A percentile compares a stretch with the other conserved stretches of the same genome.
Conservation (phyloP, 2,888 invertebrate genomes). For the Standfussiana lucernea region DNA sequence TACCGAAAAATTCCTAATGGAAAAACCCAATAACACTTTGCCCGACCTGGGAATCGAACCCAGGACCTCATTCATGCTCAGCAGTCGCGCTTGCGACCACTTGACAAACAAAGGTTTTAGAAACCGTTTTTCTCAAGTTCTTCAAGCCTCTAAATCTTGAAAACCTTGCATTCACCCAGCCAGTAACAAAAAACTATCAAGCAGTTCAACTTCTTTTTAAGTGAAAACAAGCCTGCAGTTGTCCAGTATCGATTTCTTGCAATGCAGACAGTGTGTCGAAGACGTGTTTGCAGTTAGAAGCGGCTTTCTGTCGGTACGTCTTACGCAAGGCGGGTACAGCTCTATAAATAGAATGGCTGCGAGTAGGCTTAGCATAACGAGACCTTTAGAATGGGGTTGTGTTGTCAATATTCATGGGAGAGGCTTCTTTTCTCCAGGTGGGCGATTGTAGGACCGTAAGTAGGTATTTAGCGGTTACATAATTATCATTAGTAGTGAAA, state of each 20-base stretch:
- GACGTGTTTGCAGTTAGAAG: slow-evolving; percentile 63
- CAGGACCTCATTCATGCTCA: too few species aligned
- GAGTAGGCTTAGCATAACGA: slow-evolving; percentile 42
- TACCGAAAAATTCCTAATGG: too few species aligned
- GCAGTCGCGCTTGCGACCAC: too few species aligned
- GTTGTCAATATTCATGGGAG: slow-evolving; percentile 46
- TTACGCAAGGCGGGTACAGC: slow-evolving; percentile 59
- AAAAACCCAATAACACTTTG: too few species aligned
- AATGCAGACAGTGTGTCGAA: slow-evolving; percentile 61
- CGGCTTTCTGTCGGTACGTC: slow-evolving; percentile 60
- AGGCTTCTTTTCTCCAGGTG: slow-evolving; percentile 38
- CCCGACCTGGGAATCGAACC: too few species aligned
- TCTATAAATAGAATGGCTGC: slow-evolving; percentile 60
- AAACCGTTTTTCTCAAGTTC: background rate
- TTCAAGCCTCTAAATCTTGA: background rate
- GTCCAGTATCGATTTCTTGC: slow-evolving; percentile 58
- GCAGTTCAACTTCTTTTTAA: slow-evolving; percentile 19
- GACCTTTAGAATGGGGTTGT: slow-evolving; percentile 48
- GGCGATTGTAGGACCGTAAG: background rate
- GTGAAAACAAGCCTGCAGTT: slow-evolving; percentile 52
- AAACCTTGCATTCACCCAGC: background rate
- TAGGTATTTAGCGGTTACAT: background rate
- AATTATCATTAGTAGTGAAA: background rate
- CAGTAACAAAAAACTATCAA: background rate
- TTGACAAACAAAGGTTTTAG: too few species aligned